Evolutionary conservation across 2,113 vertebrate species (phyloP).

Genomic region (Glaucomys volans): DNA sequence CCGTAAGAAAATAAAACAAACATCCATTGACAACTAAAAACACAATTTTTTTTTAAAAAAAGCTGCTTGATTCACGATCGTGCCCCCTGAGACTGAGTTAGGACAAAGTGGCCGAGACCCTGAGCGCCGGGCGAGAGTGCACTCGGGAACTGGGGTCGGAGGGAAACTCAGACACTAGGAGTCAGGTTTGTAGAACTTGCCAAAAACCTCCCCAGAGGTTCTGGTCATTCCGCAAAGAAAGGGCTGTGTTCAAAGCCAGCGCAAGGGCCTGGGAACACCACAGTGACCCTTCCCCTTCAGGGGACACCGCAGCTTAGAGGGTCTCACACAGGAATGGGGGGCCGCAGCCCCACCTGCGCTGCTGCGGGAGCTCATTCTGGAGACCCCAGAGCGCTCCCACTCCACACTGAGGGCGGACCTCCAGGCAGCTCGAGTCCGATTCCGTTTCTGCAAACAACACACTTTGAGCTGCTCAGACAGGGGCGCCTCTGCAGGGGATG

Average conservation of each 20-base stretch:
- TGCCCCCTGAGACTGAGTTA: background rate
- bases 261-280: background rate
- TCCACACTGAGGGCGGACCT: too few relatives aligned
- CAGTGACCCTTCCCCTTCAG: background rate
- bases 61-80: background rate
- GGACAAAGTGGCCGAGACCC: background rate
- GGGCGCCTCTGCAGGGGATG: background rate
- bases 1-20: too few relatives aligned
- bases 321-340: background rate
- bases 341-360: too few relatives aligned
- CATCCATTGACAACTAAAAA: too few relatives aligned
- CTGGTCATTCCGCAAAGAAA: too few relatives aligned
- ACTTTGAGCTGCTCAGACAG: background rate
- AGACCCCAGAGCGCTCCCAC: rapidly evolving
- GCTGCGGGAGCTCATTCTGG: background rate
- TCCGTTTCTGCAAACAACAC: background rate
- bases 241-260: background rate
- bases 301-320: background rate
- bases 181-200: background rate
- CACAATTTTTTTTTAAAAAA: too few relatives aligned
- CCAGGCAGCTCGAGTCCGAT: background rate
- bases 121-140: background rate
- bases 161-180: background rate
- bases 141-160: background rate
- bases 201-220: background rate